A percentile compares a stretch with the other conserved stretches of the same genome.
Evolutionary conservation across 2,113 vertebrate species (phyloP).

Genomic region (Perca schrenkii): DNA sequence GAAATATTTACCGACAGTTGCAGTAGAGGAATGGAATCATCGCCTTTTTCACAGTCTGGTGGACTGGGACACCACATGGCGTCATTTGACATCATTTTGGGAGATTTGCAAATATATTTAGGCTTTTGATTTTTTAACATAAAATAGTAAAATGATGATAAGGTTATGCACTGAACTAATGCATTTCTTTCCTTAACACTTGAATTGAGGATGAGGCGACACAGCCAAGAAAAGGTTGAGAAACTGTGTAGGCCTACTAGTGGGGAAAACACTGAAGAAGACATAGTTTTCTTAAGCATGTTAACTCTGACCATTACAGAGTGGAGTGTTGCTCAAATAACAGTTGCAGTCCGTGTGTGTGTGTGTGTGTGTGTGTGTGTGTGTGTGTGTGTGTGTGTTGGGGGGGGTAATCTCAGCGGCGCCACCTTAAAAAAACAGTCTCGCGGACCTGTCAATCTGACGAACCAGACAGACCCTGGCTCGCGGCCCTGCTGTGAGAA

Average conservation of each 20-base stretch:
- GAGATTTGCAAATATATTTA: background rate
- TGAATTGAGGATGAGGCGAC: background rate
- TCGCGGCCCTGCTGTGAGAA: slow-evolving; percentile 67
- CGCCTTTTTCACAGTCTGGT: background rate
- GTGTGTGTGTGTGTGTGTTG: slow-evolving; percentile 2
- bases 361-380: slow-evolving; percentile 22
- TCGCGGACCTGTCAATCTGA: slow-evolving; percentile 81
- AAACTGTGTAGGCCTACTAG: too few relatives aligned
- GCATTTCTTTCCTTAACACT: background rate
- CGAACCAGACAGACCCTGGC: slow-evolving; percentile 76
- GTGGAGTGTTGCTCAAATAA: slow-evolving; percentile 7
- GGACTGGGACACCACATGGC: background rate
- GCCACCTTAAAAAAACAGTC: slow-evolving; percentile 76
- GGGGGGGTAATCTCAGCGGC: slow-evolving; percentile 67
- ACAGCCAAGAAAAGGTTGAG: background rate
- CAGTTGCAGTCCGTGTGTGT: slow-evolving; percentile 19
- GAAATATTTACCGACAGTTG: background rate
- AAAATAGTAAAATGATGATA: too few relatives aligned
- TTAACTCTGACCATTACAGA: background rate
- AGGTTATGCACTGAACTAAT: background rate
- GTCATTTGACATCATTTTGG: background rate
- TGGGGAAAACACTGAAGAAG: background rate
- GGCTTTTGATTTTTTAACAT: background rate
- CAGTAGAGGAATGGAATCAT: background rate
- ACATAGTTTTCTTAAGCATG: background rate